A percentile compares a stretch with the other conserved stretches of the same genome.
phyloP scores from a whole-genome alignment of 2,797 vertebrate genomes.

The Babyrousa celebensis region DNA sequence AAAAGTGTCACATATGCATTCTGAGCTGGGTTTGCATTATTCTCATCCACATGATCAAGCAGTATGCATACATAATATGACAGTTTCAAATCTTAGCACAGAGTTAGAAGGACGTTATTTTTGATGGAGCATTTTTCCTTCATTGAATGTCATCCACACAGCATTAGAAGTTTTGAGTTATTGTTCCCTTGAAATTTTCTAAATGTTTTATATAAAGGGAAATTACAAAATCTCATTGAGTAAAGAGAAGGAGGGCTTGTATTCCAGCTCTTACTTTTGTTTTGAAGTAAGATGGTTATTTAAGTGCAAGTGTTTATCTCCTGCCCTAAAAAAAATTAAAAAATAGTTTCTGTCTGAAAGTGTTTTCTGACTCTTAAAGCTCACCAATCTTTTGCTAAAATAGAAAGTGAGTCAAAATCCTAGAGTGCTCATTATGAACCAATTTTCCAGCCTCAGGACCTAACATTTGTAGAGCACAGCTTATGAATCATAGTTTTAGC shows the following conservation, averaged over 20 bases:
- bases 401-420: slow-evolving; percentile 59
- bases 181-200: slow-evolving; percentile 6
- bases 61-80: background rate
- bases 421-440: background rate
- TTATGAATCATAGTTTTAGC: background rate
- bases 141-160: background rate
- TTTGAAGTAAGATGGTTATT: slow-evolving; percentile 30
- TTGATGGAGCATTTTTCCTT: background rate
- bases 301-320: background rate
- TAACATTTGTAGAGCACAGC: background rate
- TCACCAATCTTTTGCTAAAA: slow-evolving; percentile 64
- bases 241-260: background rate
- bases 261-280: background rate
- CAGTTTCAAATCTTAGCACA: background rate
- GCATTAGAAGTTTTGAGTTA: slow-evolving; percentile 21
- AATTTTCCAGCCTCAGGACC: background rate
- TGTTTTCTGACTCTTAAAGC: slow-evolving; percentile 50
- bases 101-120: background rate
- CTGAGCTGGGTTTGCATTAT: background rate
- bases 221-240: background rate
- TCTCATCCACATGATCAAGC: background rate
- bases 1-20: background rate
- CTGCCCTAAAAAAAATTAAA: background rate
- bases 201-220: slow-evolving; percentile 60
- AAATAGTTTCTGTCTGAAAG: background rate